Conservation (phyloP, 2,113 vertebrate species). For the Cyanistes caeruleus region DNA sequence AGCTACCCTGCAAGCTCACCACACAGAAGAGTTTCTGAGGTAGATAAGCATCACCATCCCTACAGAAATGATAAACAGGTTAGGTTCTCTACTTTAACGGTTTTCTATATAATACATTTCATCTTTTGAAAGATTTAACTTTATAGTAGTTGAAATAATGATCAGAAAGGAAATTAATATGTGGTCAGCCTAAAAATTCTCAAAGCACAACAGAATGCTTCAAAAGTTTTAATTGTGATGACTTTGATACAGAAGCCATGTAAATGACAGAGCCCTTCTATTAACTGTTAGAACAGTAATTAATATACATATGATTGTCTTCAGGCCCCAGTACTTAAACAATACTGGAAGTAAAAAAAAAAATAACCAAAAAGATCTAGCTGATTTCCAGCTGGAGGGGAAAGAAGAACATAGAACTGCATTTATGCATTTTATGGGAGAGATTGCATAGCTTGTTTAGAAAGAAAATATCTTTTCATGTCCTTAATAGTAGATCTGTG, state of each 20-base stretch:
- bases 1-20: background rate
- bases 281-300: conserved; percentile 75
- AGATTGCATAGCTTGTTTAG: conserved; percentile 84
- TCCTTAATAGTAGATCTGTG: conserved; percentile 67
- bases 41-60: background rate
- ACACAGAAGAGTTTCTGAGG: background rate
- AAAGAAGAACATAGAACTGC: conserved; percentile 2
- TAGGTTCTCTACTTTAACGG: background rate
- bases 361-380: background rate
- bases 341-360: conserved; percentile 40
- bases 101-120: conserved; percentile 34
- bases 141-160: conserved; percentile 58
- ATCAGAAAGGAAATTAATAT: conserved; percentile 50
- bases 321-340: conserved; percentile 69
- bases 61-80: background rate
- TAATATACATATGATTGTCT: conserved; percentile 80
- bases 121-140: conserved; percentile 60
- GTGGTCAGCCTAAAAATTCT: conserved; percentile 43
- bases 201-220: conserved; percentile 54
- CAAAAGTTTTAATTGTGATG: conserved; percentile 61
- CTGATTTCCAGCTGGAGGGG: conserved; percentile 38
- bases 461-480: conserved; percentile 56
- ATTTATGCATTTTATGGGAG: conserved; percentile 77
- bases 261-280: conserved; percentile 81
- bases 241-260: conserved; percentile 64